A percentile compares a stretch with the other conserved stretches of the same genome.
These are phyloP conservation scores for Umimayanthus kanabou DNA, from an alignment of 92 coral and sea anemone genomes.

Conservation along the genomic window DNA sequence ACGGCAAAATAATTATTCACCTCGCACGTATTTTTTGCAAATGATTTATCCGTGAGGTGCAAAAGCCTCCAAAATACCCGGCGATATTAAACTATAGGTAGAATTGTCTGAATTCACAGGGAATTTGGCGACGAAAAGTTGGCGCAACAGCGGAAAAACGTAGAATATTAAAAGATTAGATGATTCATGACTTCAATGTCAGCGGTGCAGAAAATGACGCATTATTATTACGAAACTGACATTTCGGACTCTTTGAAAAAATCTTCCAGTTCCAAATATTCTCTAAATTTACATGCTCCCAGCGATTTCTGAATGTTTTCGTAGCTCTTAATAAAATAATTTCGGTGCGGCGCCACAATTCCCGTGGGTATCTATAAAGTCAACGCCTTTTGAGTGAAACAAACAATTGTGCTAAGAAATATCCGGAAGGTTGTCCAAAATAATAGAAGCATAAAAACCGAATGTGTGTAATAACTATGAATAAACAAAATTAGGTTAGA, in stretches of 20 bases:
- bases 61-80: background rate
- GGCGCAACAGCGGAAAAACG: background rate
- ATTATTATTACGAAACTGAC: background rate
- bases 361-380: background rate
- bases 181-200: background rate
- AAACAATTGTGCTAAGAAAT: constrained; percentile 17
- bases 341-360: background rate
- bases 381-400: constrained; percentile 20
- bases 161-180: background rate
- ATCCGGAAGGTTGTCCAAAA: constrained; percentile 18
- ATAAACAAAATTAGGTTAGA: background rate
- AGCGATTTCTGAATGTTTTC: background rate
- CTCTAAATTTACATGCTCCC: background rate
- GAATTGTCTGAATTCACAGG: background rate
- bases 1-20: constrained; percentile 31
- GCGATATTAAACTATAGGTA: background rate
- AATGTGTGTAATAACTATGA: background rate
- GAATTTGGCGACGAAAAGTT: background rate
- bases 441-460: background rate
- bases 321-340: background rate
- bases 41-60: background rate
- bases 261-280: background rate
- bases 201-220: constrained; percentile 2
- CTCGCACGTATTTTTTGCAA: background rate
- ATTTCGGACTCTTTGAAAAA: background rate